phyloP scores from a whole-genome alignment of 2,797 vertebrate species.

The Yasuhikotakia modesta region DNA sequence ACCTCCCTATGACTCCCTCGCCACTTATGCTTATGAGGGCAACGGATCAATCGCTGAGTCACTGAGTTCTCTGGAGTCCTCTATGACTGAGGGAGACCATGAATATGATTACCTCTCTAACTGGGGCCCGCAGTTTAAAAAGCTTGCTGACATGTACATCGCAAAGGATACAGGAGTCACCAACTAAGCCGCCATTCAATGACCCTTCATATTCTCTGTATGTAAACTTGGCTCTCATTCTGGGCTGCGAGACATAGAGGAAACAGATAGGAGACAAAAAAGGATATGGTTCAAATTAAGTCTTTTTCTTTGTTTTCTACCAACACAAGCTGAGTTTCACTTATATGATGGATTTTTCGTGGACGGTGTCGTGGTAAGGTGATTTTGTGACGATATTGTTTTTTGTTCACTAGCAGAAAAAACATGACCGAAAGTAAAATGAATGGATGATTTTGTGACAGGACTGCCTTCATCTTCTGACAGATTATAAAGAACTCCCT shows the following conservation, averaged over 20 bases:
- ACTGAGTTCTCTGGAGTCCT: constrained; percentile 84
- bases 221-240: neutral
- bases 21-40: constrained; percentile 86
- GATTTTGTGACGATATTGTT: constrained; percentile 59
- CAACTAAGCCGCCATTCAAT: constrained; percentile 56
- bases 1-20: constrained; percentile 85
- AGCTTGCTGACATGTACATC: constrained; percentile 87
- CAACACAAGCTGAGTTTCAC: constrained; percentile 38
- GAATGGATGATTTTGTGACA: constrained; percentile 21
- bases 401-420: constrained; percentile 51
- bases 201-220: neutral
- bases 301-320: constrained; percentile 47
- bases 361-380: constrained; percentile 51
- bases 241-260: constrained; percentile 14
- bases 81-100: constrained; percentile 80
- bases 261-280: constrained; percentile 15
- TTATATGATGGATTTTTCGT: constrained; percentile 53
- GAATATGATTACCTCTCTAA: constrained; percentile 86
- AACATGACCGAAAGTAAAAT: constrained; percentile 23
- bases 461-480: constrained; percentile 6
- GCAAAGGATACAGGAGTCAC: constrained; percentile 81
- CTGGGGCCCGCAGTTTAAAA: constrained; percentile 86
- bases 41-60: constrained; percentile 83
- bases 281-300: constrained; percentile 11
- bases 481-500: constrained; percentile 24